phyloP scores from a whole-genome alignment of 2,888 invertebrate species.

The Aspidapion aeneum region DNA sequence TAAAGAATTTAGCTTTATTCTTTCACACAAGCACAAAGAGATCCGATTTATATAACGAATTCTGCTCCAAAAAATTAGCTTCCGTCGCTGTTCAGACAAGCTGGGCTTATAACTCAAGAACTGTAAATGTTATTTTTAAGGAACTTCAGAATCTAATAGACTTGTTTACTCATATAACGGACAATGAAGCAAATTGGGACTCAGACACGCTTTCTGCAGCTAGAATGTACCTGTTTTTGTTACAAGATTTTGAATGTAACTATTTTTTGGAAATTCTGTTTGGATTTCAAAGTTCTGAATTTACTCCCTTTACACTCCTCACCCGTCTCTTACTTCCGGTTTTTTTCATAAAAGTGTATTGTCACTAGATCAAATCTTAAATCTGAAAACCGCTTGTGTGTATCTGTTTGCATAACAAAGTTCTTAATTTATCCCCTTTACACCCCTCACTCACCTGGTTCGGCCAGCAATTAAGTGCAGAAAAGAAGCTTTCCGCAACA shows the following conservation, averaged over 20 bases:
- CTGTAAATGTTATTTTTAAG: conserved; percentile 8
- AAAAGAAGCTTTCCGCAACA: too few species aligned
- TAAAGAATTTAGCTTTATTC: conserved; percentile 31
- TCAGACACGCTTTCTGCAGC: neutral
- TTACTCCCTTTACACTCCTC: too few species aligned
- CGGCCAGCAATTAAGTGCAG: too few species aligned
- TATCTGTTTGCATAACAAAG: too few species aligned
- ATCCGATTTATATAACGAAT: conserved; percentile 13
- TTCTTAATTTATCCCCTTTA: too few species aligned
- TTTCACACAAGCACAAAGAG: conserved; percentile 31
- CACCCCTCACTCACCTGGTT: too few species aligned
- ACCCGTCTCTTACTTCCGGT: too few species aligned
- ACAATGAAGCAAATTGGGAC: conserved; percentile 10
- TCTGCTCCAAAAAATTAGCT: conserved; percentile 20
- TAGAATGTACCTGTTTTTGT: conserved; percentile 7
- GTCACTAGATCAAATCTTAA: too few species aligned
- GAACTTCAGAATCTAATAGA: conserved; percentile 8
- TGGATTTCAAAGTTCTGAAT: too few species aligned
- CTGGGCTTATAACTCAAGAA: conserved; percentile 23
- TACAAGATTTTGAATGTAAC: conserved; percentile 12
- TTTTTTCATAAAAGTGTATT: too few species aligned
- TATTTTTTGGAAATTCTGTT: conserved; percentile 13
- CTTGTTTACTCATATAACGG: neutral
- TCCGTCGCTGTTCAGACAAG: conserved; percentile 22
- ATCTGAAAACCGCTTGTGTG: too few species aligned